These are phyloP conservation scores for Drosophila rufa DNA, from an alignment of 1,140 invertebrate genomes.

Conservation along the genomic window DNA sequence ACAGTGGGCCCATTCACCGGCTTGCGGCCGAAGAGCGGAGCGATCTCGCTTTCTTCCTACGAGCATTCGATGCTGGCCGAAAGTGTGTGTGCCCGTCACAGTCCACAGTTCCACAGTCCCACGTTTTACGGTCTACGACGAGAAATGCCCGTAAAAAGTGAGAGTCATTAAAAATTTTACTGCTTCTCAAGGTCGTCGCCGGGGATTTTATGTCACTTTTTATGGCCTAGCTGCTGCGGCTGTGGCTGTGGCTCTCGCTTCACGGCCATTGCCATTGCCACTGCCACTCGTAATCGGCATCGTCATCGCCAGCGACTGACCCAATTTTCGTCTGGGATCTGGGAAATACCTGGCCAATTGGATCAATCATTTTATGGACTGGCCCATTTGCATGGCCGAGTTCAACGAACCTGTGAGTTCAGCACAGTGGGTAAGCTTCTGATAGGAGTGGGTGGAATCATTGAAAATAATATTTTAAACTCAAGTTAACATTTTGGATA, in stretches of 20 bases:
- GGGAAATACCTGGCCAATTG: slow-evolving; percentile 43
- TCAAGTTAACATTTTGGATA: too few species aligned
- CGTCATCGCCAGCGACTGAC: slow-evolving; percentile 51
- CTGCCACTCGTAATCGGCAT: slow-evolving; percentile 18
- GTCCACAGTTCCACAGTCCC: slow-evolving; percentile 61
- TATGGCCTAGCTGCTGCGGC: slow-evolving; percentile 49
- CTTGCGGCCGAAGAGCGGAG: slow-evolving; percentile 56
- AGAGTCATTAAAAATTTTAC: slow-evolving; percentile 85
- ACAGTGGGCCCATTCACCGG: slow-evolving; percentile 67
- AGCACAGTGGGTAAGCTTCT: neutral
- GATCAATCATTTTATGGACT: slow-evolving; percentile 32
- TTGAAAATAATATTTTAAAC: neutral
- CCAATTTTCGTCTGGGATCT: slow-evolving; percentile 49
- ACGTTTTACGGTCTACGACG: slow-evolving; percentile 73
- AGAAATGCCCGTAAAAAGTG: slow-evolving; percentile 82
- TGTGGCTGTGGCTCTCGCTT: slow-evolving; percentile 43
- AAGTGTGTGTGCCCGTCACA: slow-evolving; percentile 44
- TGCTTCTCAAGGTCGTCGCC: slow-evolving; percentile 83
- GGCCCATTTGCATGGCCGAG: slow-evolving; percentile 20
- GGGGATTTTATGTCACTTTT: slow-evolving; percentile 79
- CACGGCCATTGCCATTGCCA: slow-evolving; percentile 33
- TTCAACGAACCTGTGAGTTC: slow-evolving; percentile 24
- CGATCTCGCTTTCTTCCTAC: slow-evolving; percentile 59
- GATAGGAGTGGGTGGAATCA: neutral
- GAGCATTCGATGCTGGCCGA: slow-evolving; percentile 42